These are phyloP conservation scores for Odocoileus hemionus DNA, from an alignment of 2,113 vertebrate species.

Conservation along the genomic window DNA sequence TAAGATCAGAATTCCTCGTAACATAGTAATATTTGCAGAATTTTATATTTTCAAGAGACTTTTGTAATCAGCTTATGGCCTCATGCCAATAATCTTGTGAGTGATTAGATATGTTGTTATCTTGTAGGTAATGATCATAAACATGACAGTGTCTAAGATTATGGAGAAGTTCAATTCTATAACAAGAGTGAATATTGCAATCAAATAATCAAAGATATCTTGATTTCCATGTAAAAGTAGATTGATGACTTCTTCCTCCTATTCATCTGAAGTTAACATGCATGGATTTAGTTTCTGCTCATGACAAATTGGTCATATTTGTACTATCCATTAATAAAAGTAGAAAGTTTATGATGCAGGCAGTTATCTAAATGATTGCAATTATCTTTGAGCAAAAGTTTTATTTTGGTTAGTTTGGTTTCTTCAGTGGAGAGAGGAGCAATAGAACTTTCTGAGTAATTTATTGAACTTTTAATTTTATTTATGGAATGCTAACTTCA, in stretches of 20 bases:
- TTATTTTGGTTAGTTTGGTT: background rate
- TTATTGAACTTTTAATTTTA: background rate
- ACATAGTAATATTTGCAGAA: background rate
- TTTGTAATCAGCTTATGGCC: background rate
- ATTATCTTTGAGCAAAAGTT: background rate
- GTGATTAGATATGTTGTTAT: background rate
- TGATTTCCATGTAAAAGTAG: background rate
- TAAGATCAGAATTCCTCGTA: background rate
- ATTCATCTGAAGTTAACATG: background rate
- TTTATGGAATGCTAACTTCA: background rate
- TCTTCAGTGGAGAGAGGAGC: background rate
- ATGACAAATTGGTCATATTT: background rate
- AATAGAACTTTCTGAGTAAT: background rate
- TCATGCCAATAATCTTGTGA: background rate
- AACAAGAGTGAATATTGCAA: background rate
- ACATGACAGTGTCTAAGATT: background rate
- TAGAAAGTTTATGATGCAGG: background rate
- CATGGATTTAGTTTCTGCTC: conserved; percentile 8
- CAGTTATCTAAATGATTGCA: background rate
- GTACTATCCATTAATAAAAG: background rate
- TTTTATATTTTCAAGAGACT: background rate
- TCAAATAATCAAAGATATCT: background rate
- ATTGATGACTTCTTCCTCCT: background rate
- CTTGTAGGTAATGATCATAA: background rate
- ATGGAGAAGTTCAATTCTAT: conserved; percentile 7